phyloP scores from a whole-genome alignment of 1,140 invertebrate genomes.

The Delia radicum region DNA sequence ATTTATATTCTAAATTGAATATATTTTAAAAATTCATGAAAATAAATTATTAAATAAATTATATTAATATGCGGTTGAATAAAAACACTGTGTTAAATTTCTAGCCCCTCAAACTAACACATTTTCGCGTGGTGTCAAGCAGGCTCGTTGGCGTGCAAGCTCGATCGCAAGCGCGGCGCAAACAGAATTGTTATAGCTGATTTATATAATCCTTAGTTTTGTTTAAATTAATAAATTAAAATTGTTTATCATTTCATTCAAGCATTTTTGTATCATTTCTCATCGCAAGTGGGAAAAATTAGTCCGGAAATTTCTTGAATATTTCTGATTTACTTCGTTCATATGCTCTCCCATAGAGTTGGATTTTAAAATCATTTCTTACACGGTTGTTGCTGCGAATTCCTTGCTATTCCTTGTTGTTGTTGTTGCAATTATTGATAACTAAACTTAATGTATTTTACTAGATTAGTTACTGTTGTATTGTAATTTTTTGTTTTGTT shows the following conservation, averaged over 20 bases:
- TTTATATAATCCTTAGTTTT: no score
- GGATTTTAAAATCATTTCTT: not conserved
- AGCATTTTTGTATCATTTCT: not conserved
- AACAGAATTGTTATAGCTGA: no score
- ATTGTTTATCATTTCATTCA: not conserved
- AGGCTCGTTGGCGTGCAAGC: no score
- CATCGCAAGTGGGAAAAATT: not conserved
- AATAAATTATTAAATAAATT: no score
- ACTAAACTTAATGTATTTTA: conserved; percentile 40
- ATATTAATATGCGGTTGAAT: no score
- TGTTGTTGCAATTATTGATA: not conserved
- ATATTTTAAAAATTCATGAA: no score
- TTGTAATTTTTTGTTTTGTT: conserved; percentile 44
- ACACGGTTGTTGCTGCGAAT: not conserved
- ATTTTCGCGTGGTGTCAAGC: no score
- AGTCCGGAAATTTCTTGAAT: not conserved
- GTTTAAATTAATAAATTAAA: not conserved
- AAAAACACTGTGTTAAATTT: no score
- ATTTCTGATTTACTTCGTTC: not conserved
- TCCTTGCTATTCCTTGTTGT: not conserved
- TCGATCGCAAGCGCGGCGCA: no score
- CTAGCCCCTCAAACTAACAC: no score
- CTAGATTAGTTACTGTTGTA: conserved; percentile 45
- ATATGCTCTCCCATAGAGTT: not conserved
- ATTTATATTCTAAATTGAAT: no score